Evolutionary conservation across 2,113 vertebrate genomes (phyloP), one percentile per base, ranked within the genome.

Genomic region (Crocuta crocuta): DNA sequence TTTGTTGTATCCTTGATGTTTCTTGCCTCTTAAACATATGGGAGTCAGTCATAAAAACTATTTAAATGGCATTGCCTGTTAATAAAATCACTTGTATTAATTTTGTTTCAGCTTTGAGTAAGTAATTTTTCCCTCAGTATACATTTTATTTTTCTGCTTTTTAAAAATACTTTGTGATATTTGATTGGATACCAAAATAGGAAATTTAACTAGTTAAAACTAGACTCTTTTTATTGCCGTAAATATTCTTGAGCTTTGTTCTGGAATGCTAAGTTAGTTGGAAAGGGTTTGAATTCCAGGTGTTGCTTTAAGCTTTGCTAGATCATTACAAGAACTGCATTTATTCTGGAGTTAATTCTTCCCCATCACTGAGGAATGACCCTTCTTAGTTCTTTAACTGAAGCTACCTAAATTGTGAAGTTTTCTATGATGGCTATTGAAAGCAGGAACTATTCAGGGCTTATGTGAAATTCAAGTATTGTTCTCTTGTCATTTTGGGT

Each of bases 101-200:
- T 92, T 82, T 33, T 87, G 21, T 4, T 5, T 66, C 28, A 50
- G 31, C 90, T 96, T 94, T 65, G 1, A 39, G 78, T 82, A 33
- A 26, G 23, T 79, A 45, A 45, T 15, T 53, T 89, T 85, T 10
- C 16, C 28, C 13, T 84, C 21, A 19, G 5, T 50, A 23, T 89
- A 45, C 9, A 45, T 85, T 95, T 4, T 63, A n/a, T 89, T 70
- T 86, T 76, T 91, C 23, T 93, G 13, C 66, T 87, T 86, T 96
- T 15, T 73, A 35, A 35, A 35, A 35, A 10, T 78, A n/a, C 26
- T 3, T 76, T 74, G 6, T 28, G 8, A 53, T 24, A 28, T 83
- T 88, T 93, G 31, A 50, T 48, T 26, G 33, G 12, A 68, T 24
- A 21, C 6, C 21, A 28, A 21, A 96, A 70, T 84, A 65, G n/a